Evolutionary conservation across 2,113 vertebrate species (phyloP).

Genomic region (Ophiodon elongatus): DNA sequence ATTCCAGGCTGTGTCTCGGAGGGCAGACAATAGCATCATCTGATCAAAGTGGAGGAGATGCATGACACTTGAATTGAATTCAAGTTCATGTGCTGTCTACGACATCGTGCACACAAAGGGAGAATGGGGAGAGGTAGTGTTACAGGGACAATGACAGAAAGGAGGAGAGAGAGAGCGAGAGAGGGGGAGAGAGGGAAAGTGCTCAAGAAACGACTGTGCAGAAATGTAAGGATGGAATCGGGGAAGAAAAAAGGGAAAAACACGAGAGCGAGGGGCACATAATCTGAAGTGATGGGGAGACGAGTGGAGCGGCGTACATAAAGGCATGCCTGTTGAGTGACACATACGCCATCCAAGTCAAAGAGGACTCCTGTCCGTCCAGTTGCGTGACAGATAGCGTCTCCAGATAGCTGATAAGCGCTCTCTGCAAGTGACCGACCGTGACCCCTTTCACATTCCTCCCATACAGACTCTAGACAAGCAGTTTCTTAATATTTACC

Average conservation of each 20-base stretch:
- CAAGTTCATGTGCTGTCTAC: constrained; percentile 78
- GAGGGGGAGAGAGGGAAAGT: not conserved
- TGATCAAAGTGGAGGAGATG: constrained; percentile 89
- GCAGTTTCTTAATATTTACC: constrained; percentile 62
- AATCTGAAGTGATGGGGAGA: constrained; percentile 41
- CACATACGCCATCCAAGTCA: constrained; percentile 72
- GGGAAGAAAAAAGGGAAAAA: not conserved
- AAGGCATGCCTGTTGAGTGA: constrained; percentile 76
- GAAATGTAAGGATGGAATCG: not conserved
- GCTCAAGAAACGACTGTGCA: not conserved
- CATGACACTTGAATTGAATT: constrained; percentile 81
- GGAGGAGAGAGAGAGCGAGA: not conserved
- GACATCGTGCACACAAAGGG: constrained; percentile 60
- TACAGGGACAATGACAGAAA: constrained; percentile 48
- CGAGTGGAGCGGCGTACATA: constrained; percentile 42
- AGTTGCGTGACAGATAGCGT: constrained; percentile 71
- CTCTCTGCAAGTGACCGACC: constrained; percentile 60
- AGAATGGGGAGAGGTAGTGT: constrained; percentile 60
- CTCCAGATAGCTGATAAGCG: constrained; percentile 79
- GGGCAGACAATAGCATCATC: constrained; percentile 83
- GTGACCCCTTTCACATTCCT: constrained; percentile 70
- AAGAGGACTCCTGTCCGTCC: constrained; percentile 73
- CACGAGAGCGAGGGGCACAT: not conserved
- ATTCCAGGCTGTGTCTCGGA: constrained; percentile 81
- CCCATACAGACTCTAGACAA: constrained; percentile 10